Evolutionary conservation across 2,888 invertebrate genomes (phyloP).

Genomic region (Eristalis pertinax): DNA sequence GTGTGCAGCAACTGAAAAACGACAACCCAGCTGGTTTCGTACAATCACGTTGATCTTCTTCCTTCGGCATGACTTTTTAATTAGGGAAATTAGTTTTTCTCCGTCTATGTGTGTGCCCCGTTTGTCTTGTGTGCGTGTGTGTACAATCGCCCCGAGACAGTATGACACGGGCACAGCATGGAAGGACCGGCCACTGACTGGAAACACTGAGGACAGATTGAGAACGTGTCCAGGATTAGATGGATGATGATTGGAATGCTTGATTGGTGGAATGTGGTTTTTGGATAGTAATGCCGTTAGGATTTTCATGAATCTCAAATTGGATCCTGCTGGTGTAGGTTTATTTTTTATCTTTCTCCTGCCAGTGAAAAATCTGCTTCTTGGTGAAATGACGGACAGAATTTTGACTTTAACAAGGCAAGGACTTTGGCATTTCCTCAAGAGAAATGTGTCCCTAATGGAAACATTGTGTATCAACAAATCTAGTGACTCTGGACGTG

Average conservation of each 20-base stretch:
- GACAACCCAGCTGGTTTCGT: conserved; percentile 37
- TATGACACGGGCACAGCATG: conserved; percentile 24
- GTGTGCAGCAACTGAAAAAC: conserved; percentile 5
- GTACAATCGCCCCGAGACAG: conserved; percentile 39
- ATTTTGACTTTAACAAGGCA: too few relatives aligned
- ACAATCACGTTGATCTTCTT: conserved; percentile 67
- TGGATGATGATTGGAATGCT: conserved; percentile 65
- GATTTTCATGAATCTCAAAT: conserved; percentile 64
- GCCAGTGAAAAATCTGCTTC: not conserved
- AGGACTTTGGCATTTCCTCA: too few relatives aligned
- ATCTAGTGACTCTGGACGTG: too few relatives aligned
- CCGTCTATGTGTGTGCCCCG: conserved; percentile 53
- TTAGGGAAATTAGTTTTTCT: conserved; percentile 80
- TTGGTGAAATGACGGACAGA: too few relatives aligned
- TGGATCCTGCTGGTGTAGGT: not conserved
- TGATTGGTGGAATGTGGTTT: conserved; percentile 56
- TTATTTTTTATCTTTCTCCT: not conserved
- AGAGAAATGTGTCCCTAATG: too few relatives aligned
- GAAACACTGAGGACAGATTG: conserved; percentile 44
- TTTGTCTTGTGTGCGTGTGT: not conserved
- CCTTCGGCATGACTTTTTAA: conserved; percentile 79
- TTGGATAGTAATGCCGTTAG: conserved; percentile 29
- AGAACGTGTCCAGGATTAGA: conserved; percentile 54
- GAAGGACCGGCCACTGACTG: conserved; percentile 29
- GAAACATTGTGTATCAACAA: too few relatives aligned